Evolutionary conservation across 2,888 invertebrate species (phyloP).

Genomic region (Drosophila austrosaltans): DNA sequence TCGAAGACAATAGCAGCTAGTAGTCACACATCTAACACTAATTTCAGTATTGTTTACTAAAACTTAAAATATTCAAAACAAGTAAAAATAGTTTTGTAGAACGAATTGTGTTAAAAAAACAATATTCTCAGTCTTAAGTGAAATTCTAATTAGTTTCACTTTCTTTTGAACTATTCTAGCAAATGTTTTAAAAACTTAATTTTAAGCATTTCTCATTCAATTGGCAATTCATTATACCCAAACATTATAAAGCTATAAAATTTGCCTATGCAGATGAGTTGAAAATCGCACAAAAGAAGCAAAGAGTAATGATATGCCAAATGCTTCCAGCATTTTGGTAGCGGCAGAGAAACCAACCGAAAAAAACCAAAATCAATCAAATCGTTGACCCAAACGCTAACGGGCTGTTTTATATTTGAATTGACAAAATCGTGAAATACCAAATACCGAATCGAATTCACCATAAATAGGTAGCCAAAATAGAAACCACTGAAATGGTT

Average conservation of each 20-base stretch:
- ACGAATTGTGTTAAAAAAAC: not conserved
- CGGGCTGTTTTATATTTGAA: constrained; percentile 53
- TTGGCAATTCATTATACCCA: not conserved
- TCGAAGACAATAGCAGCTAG: no score
- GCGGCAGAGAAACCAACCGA: constrained; percentile 40
- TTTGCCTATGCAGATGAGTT: constrained; percentile 20
- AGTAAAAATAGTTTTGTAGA: no score
- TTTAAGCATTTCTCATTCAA: constrained; percentile 14
- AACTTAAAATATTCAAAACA: no score
- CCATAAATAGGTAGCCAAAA: constrained; percentile 19
- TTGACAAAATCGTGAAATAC: constrained; percentile 55
- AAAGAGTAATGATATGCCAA: constrained; percentile 40
- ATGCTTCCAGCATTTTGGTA: constrained; percentile 17
- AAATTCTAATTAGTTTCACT: not conserved
- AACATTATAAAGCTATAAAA: constrained; percentile 35
- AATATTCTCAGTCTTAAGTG: not conserved
- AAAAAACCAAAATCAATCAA: constrained; percentile 58
- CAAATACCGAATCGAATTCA: constrained; percentile 44
- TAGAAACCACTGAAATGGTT: constrained; percentile 17
- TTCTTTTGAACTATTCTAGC: not conserved
- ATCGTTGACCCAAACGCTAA: constrained; percentile 59
- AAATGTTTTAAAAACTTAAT: not conserved
- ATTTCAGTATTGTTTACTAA: no score
- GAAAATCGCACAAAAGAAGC: constrained; percentile 9
- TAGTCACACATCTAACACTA: no score